Evolutionary conservation across 1,140 invertebrate genomes (phyloP).

Genomic region (Drosophila bifasciata): DNA sequence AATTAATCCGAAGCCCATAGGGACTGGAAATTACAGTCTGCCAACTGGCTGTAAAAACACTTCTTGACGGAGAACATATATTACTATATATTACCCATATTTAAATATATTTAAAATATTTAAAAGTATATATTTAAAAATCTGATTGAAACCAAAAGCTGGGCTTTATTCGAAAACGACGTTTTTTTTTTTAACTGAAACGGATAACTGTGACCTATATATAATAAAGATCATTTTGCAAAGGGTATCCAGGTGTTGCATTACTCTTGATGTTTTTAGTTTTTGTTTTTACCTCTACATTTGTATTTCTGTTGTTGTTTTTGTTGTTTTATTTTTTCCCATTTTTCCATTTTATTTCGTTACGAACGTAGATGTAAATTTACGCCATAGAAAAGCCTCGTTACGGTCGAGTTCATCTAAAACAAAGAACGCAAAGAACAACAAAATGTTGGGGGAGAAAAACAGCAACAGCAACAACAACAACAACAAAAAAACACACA

Average conservation of each 20-base stretch:
- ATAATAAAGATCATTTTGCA: too few species aligned
- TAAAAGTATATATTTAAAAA: too few species aligned
- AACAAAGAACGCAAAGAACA: constrained; percentile 82
- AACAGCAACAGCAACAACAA: constrained; percentile 59
- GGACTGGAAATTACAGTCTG: too few species aligned
- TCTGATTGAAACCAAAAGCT: too few species aligned
- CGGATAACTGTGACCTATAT: neutral
- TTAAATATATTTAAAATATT: too few species aligned
- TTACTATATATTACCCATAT: too few species aligned
- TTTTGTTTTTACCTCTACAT: constrained; percentile 10
- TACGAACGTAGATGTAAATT: constrained; percentile 83
- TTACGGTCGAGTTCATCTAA: constrained; percentile 82
- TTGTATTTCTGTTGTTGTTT: constrained; percentile 18
- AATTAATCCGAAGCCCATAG: too few species aligned
- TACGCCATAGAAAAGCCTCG: constrained; percentile 80
- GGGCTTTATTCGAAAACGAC: too few species aligned
- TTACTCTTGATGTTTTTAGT: constrained; percentile 6
- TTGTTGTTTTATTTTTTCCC: constrained; percentile 22
- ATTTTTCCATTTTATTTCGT: constrained; percentile 74
- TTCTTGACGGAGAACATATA: too few species aligned
- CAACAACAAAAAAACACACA: constrained; percentile 19
- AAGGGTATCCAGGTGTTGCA: too few species aligned
- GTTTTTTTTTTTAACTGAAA: too few species aligned
- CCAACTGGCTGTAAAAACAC: too few species aligned
- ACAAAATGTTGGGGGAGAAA: constrained; percentile 40